Percentiles rank a stretch among this genome's conserved stretches.
Evolutionary conservation across 2,113 vertebrate genomes (phyloP).

Genomic region (Sylvia atricapilla): DNA sequence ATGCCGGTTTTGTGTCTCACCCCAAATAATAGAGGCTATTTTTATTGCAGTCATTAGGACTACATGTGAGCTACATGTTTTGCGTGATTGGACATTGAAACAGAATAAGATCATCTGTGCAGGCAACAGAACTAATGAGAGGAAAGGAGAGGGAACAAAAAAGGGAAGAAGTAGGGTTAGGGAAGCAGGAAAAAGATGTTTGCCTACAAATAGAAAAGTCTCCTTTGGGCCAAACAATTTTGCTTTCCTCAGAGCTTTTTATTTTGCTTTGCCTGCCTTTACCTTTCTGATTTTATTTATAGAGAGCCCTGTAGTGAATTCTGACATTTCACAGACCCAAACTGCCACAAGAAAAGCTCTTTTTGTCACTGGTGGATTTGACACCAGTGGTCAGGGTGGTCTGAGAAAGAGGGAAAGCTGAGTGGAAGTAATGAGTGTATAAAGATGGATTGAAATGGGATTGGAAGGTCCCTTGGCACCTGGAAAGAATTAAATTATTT

Average conservation of each 20-base stretch:
- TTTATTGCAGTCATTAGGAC: constrained; percentile 41
- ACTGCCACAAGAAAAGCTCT: not conserved
- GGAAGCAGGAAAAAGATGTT: not conserved
- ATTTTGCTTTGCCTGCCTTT: not conserved
- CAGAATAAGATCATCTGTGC: constrained; percentile 26
- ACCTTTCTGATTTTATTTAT: constrained; percentile 30
- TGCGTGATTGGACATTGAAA: constrained; percentile 28
- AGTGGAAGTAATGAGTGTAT: not conserved
- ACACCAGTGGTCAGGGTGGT: constrained; percentile 11
- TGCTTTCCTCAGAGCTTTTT: constrained; percentile 15
- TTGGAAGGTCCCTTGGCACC: constrained; percentile 19
- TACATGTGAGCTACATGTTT: constrained; percentile 51
- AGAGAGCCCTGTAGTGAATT: not conserved
- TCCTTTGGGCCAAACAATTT: constrained; percentile 11
- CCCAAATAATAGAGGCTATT: constrained; percentile 42
- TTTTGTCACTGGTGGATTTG: constrained; percentile 12
- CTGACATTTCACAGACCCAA: not conserved
- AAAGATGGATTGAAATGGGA: constrained; percentile 28
- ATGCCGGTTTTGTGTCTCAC: constrained; percentile 17
- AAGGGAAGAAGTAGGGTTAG: constrained; percentile 14
- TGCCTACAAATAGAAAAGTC: constrained; percentile 31
- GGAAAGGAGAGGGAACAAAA: constrained; percentile 34
- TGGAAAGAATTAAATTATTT: constrained; percentile 36
- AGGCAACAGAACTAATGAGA: constrained; percentile 40
- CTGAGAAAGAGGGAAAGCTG: not conserved